Conservation (phyloP, 2,888 invertebrate species). For the Balanococcus diminutus region DNA sequence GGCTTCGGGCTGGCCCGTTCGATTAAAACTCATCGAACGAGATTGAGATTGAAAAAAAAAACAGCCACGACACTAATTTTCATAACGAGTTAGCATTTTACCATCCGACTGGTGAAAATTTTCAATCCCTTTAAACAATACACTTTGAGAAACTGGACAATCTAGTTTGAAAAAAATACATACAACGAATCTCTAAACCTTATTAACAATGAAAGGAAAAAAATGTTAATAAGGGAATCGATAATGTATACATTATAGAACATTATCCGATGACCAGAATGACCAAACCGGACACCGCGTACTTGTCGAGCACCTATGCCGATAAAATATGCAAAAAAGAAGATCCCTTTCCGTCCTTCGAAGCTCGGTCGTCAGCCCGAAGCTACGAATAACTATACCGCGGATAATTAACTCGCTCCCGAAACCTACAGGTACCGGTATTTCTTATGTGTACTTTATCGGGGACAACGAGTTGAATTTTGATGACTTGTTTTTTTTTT, state of each 20-base stretch:
- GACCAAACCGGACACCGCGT: conserved; percentile 37
- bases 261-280: neutral
- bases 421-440: neutral
- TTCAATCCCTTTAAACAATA: conserved; percentile 37
- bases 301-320: neutral
- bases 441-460: neutral
- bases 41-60: neutral
- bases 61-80: neutral
- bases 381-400: neutral
- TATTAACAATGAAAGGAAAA: neutral
- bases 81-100: neutral
- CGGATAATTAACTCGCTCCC: neutral
- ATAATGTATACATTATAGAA: neutral
- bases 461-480: neutral
- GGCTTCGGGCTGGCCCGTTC: neutral
- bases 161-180: conserved; percentile 18
- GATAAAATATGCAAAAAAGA: conserved; percentile 16
- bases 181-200: neutral
- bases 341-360: neutral
- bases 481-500: neutral
- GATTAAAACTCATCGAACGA: conserved; percentile 27
- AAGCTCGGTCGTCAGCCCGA: neutral
- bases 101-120: neutral
- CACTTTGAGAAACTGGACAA: conserved; percentile 39
- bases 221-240: conserved; percentile 31